A percentile compares a stretch with the other conserved stretches of the same genome.
These are phyloP conservation scores for Todiramphus chloris DNA, from an alignment of 2,113 vertebrate genomes.

Conservation along the genomic window DNA sequence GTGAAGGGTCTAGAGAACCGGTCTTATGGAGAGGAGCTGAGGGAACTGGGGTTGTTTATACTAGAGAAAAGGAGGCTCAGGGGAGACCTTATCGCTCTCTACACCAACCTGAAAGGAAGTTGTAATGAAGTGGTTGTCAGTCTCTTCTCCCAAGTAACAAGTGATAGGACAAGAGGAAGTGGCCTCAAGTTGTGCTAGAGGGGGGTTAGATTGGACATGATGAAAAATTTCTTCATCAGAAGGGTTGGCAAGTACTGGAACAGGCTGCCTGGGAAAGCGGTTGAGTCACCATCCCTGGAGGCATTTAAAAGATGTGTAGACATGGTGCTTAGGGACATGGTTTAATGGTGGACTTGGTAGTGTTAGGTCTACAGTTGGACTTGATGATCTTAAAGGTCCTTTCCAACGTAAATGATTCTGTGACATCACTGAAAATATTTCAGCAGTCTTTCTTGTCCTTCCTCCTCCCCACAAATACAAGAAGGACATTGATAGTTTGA, in stretches of 20 bases:
- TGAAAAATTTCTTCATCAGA: not conserved
- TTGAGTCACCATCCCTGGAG: not conserved
- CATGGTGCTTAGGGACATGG: not conserved
- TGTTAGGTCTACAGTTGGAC: not conserved
- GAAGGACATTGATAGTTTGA: not conserved
- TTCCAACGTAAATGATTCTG: not conserved
- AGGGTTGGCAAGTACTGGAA: not conserved
- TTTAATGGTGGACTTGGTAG: not conserved
- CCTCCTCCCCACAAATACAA: not conserved
- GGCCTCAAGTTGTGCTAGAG: not conserved
- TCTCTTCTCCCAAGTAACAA: not conserved
- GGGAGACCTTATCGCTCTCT: not conserved
- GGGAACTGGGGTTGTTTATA: not conserved
- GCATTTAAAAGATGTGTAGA: not conserved
- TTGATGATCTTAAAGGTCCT: not conserved
- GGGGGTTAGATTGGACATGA: not conserved
- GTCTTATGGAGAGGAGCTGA: not conserved
- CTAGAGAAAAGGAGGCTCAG: not conserved
- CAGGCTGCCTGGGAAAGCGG: not conserved
- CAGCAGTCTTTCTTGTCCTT: not conserved
- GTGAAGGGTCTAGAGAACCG: not conserved
- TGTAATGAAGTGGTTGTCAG: rapidly evolving
- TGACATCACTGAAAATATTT: not conserved
- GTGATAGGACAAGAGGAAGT: not conserved
- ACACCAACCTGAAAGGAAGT: not conserved